These are phyloP conservation scores for Corapipo altera DNA, from an alignment of 2,113 vertebrate genomes.

Conservation along the genomic window DNA sequence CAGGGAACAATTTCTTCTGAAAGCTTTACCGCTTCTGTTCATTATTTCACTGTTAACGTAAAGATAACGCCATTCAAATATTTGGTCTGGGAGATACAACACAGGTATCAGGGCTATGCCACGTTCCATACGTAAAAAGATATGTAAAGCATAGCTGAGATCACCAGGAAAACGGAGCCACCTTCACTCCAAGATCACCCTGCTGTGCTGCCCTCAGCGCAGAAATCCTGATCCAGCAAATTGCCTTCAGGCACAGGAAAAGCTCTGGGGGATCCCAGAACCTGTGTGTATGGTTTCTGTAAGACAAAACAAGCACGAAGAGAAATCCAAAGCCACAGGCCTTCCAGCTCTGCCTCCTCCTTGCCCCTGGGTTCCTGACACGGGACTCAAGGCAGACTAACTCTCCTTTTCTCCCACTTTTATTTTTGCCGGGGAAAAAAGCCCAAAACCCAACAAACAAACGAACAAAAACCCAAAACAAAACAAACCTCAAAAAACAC, in stretches of 20 bases:
- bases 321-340: neutral
- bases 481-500: neutral
- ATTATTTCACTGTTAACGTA: neutral
- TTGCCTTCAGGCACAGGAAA: neutral
- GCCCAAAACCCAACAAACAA: too few relatives aligned
- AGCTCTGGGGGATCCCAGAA: neutral
- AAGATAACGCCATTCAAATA: neutral
- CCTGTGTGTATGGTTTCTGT: neutral
- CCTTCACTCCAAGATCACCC: neutral
- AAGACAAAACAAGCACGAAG: neutral
- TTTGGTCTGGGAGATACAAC: neutral
- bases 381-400: neutral
- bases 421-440: neutral
- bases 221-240: neutral
- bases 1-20: neutral
- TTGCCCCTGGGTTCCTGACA: rapidly evolving
- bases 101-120: neutral
- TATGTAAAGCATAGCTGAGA: rapidly evolving
- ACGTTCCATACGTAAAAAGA: neutral
- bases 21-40: neutral
- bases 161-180: neutral
- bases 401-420: neutral
- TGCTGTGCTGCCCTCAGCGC: neutral
- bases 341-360: neutral
- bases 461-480: too few relatives aligned